Evolutionary conservation across 2,888 invertebrate genomes (phyloP).

Genomic region (Gastrophysa polygoni): DNA sequence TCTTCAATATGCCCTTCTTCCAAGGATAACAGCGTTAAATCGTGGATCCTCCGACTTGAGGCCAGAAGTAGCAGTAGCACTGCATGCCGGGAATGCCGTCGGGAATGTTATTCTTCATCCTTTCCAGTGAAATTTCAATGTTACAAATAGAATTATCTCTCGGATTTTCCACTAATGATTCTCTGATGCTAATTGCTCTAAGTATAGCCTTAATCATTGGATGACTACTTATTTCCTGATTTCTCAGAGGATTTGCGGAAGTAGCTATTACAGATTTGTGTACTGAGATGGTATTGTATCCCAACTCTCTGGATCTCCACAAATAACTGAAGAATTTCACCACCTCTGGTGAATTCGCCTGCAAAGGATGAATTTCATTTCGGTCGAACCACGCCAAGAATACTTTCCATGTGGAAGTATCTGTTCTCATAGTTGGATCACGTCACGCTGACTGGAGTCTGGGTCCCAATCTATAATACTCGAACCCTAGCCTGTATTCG

Average conservation of each 20-base stretch:
- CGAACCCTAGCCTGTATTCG: constrained; percentile 24
- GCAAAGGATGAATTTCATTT: background rate
- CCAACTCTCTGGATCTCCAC: background rate
- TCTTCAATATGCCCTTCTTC: background rate
- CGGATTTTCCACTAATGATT: background rate
- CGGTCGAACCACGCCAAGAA: constrained; percentile 1
- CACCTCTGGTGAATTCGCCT: constrained; percentile 4
- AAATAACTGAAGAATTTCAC: constrained; percentile 10
- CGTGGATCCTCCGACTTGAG: constrained; percentile 37
- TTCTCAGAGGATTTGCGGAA: background rate
- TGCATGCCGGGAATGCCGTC: background rate
- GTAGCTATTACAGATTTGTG: constrained; percentile 22
- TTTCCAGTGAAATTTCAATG: background rate
- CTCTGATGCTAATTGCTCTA: background rate
- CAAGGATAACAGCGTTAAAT: constrained; percentile 32
- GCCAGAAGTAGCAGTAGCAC: constrained; percentile 31
- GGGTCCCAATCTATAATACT: background rate
- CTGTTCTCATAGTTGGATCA: constrained; percentile 23
- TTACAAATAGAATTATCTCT: background rate
- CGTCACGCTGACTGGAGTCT: constrained; percentile 21
- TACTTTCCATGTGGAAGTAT: constrained; percentile 19
- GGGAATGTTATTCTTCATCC: background rate
- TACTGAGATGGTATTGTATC: constrained; percentile 16
- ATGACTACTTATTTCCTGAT: background rate
- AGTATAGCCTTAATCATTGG: background rate